phyloP scores from a whole-genome alignment of 2,888 invertebrate species.

The Ligdia adustata region DNA sequence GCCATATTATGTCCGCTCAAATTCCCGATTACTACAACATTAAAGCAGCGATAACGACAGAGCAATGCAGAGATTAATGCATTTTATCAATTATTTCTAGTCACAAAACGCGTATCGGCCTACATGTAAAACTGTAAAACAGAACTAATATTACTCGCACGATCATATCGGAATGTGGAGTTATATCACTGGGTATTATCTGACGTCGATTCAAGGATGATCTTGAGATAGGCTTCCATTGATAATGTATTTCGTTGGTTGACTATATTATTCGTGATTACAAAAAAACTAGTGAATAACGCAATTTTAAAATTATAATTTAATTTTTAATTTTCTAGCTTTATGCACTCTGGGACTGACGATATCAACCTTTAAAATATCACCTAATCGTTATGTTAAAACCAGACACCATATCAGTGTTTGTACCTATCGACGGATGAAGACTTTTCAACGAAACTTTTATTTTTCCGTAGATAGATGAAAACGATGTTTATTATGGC shows the following conservation, averaged over 20 bases:
- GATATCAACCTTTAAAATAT: too few species aligned
- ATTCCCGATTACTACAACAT: not conserved
- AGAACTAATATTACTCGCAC: not conserved
- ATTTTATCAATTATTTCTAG: not conserved
- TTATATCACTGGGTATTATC: conserved; percentile 20
- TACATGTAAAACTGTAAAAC: not conserved
- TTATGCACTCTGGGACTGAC: too few species aligned
- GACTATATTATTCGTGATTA: conserved; percentile 36
- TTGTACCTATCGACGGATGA: too few species aligned
- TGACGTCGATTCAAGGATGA: conserved; percentile 38
- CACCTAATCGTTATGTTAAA: too few species aligned
- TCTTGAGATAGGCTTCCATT: conserved; percentile 40
- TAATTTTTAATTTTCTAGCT: too few species aligned
- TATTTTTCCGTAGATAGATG: too few species aligned
- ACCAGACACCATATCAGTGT: too few species aligned
- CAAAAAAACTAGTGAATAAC: too few species aligned
- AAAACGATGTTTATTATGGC: too few species aligned
- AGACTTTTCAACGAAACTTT: too few species aligned
- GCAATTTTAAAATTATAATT: too few species aligned
- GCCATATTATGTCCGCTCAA: not conserved
- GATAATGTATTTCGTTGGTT: conserved; percentile 33
- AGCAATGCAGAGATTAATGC: not conserved
- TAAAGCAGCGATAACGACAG: not conserved
- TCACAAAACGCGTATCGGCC: not conserved
- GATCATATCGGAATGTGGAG: conserved; percentile 26